These are phyloP conservation scores for Promerops cafer DNA, from an alignment of 2,113 vertebrate genomes.

Conservation along the genomic window DNA sequence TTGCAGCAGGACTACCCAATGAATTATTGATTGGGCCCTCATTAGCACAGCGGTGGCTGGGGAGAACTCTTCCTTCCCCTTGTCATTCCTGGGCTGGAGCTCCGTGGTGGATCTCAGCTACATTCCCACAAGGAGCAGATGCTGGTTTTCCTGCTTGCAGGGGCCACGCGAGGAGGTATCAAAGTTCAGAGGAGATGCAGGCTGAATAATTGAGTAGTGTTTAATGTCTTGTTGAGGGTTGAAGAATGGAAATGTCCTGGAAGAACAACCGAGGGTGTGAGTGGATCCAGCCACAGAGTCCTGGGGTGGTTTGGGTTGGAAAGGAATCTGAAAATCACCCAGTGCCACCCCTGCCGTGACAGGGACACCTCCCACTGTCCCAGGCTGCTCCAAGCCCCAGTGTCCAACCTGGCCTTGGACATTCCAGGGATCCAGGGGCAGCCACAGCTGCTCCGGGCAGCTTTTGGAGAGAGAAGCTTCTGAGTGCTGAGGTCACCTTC, in stretches of 20 bases:
- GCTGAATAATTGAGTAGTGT: not conserved
- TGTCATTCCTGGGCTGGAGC: not conserved
- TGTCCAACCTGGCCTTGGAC: not conserved
- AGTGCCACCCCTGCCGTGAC: not conserved
- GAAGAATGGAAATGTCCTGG: not conserved
- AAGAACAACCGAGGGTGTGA: not conserved
- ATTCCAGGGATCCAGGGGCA: not conserved
- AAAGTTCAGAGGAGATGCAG: not conserved
- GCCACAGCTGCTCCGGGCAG: not conserved
- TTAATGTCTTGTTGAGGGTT: not conserved
- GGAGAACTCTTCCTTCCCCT: not conserved
- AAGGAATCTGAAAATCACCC: not conserved
- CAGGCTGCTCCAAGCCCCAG: not conserved
- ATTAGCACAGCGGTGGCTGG: not conserved
- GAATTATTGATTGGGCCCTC: conserved; percentile 42
- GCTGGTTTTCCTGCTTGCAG: not conserved
- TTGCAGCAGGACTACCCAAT: not conserved
- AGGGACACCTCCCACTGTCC: not conserved
- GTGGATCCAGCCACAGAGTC: rapidly evolving
- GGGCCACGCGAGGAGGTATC: not conserved
- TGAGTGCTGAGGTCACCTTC: not conserved
- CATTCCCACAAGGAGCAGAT: not conserved
- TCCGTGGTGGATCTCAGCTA: not conserved
- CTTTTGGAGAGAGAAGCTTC: not conserved
- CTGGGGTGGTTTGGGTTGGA: not conserved